Conservation (phyloP, 2,113 vertebrate species). For the Chiloscyllium plagiosum region DNA sequence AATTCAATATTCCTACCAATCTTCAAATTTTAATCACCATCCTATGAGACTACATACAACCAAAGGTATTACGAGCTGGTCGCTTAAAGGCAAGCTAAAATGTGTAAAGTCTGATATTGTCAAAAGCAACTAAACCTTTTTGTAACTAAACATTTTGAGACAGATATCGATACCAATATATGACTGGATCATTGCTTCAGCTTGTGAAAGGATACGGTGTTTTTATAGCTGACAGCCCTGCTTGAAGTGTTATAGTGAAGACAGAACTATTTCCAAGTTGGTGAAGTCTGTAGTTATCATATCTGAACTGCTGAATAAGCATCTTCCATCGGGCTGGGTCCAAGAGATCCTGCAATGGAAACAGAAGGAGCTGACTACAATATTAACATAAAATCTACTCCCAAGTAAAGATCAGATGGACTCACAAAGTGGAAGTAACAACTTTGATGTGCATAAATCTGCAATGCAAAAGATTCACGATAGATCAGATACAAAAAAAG, state of each 20-base stretch:
- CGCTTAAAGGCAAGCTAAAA: not conserved
- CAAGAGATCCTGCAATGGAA: slow-evolving; percentile 77
- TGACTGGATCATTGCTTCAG: not conserved
- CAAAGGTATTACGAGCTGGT: not conserved
- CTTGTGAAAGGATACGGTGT: slow-evolving; percentile 88
- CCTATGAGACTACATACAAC: not conserved
- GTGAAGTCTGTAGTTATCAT: slow-evolving; percentile 99
- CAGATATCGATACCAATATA: not conserved
- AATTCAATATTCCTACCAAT: not conserved
- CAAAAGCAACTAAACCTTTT: not conserved
- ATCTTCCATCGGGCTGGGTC: slow-evolving; percentile 97
- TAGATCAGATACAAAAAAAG: not conserved
- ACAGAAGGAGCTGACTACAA: not conserved
- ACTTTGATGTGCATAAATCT: not conserved
- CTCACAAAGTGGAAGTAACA: not conserved
- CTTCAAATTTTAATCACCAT: not conserved
- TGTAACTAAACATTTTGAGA: not conserved
- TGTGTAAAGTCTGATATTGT: not conserved
- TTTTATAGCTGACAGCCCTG: slow-evolving; percentile 97
- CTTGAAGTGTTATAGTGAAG: slow-evolving; percentile 96
- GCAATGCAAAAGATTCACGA: not conserved
- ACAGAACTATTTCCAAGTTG: slow-evolving; percentile 98
- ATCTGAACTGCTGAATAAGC: slow-evolving; percentile 97
- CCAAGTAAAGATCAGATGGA: not conserved
- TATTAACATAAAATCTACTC: slow-evolving; percentile 11